Conservation (phyloP, 2,113 vertebrate genomes). For the Polypterus senegalus region DNA sequence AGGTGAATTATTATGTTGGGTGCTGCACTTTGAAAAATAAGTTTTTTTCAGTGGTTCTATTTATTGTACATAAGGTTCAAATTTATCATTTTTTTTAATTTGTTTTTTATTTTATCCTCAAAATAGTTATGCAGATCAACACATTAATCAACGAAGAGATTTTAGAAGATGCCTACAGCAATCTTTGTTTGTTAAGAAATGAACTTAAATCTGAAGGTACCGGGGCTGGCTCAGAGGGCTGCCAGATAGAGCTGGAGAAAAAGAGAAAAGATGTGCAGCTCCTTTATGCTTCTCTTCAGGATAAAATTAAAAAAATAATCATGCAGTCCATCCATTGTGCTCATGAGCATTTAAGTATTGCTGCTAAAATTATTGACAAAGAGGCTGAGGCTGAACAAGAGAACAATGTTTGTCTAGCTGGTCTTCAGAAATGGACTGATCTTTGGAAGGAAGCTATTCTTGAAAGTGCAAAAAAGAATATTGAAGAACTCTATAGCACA, state of each 20-base stretch:
- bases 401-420: slow-evolving; percentile 4
- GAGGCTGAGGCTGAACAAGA: slow-evolving; percentile 33
- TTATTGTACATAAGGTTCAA: too few species aligned
- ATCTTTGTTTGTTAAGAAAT: slow-evolving; percentile 37
- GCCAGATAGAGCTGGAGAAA: slow-evolving; percentile 30
- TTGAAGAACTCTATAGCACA: slow-evolving; percentile 18
- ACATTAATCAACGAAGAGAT: slow-evolving; percentile 47
- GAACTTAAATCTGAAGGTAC: slow-evolving; percentile 25
- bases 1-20: too few species aligned
- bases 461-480: slow-evolving; percentile 25
- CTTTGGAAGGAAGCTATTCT: slow-evolving; percentile 38
- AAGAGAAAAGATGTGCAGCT: slow-evolving; percentile 47
- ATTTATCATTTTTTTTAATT: too few species aligned
- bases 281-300: slow-evolving; percentile 38
- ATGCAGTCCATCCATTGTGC: slow-evolving; percentile 21
- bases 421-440: slow-evolving; percentile 42
- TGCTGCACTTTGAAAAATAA: too few species aligned
- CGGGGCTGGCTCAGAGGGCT: slow-evolving; percentile 22
- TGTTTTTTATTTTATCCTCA: background rate
- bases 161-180: slow-evolving; percentile 44
- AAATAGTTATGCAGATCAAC: slow-evolving; percentile 29
- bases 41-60: too few species aligned
- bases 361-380: slow-evolving; percentile 34
- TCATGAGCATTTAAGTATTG: slow-evolving; percentile 15
- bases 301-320: slow-evolving; percentile 30